Conservation (phyloP, 2,113 vertebrate genomes). For the Syrmaticus mikado region DNA sequence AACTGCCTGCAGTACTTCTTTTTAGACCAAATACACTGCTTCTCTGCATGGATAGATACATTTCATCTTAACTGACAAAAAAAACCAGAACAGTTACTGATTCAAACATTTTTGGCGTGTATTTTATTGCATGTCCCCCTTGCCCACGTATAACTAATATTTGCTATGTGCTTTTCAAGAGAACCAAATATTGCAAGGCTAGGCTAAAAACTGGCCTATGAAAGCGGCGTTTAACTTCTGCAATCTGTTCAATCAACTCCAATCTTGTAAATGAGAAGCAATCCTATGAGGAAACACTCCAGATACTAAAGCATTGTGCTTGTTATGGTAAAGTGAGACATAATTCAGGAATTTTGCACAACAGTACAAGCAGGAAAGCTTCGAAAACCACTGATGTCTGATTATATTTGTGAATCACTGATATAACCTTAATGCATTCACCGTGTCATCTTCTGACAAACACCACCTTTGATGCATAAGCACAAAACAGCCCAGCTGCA, state of each 20-base stretch:
- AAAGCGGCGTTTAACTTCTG: not conserved
- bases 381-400: not conserved
- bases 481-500: not conserved
- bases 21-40: not conserved
- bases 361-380: not conserved
- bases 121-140: not conserved
- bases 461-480: not conserved
- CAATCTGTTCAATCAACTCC: not conserved
- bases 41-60: not conserved
- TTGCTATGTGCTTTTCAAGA: not conserved
- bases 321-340: not conserved
- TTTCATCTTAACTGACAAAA: not conserved
- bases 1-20: not conserved
- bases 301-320: not conserved
- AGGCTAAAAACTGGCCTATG: not conserved
- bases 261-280: not conserved
- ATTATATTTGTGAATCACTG: not conserved
- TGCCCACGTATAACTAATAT: not conserved
- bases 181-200: not conserved
- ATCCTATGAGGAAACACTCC: not conserved
- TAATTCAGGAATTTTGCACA: not conserved
- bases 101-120: not conserved
- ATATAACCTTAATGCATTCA: slow-evolving; percentile 15
- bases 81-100: not conserved
- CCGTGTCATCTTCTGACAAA: not conserved